Evolutionary conservation across 2,113 vertebrate species (phyloP), one percentile per base, ranked within the genome.

Genomic region (Apteryx mantelli): DNA sequence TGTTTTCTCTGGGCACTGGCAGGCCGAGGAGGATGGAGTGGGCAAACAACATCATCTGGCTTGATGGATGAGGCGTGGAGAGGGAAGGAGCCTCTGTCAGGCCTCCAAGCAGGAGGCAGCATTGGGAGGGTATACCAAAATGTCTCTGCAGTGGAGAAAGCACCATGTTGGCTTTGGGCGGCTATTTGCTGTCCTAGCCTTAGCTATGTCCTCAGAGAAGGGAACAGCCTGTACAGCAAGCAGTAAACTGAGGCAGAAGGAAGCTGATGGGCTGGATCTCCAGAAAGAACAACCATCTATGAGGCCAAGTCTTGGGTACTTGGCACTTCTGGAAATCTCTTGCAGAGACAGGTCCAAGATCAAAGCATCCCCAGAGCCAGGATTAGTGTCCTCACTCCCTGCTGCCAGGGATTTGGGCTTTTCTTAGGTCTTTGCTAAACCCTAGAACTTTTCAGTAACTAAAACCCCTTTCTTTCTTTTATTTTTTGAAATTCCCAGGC

Each of bases 51-150:
- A 92, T 66, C 71, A 63, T 71, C 83, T 32, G 5, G 63, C 20
- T 93, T 98, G 98, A 98, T 97, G 97, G 96, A 98, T 98, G 97
- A 97, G 97, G 96, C 46, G 6, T 94, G 80, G 79, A 96, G 79
- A 95, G 66, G 71, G 77, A 95, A 97, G 95, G 68, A 92, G 38
- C 80, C 38, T 88, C 69, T 96, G 92, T 61, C 89, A 96, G 85
- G 68, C 64, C 87, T 55, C 2, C 53, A 91, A 70, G 92, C 81
- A 38, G 86, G 91, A 96, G 77, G 93, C 55, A 75, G 82, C 61
- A 2, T 2, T 13, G n/a, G 76, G 19, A 88, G 65, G 78, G 48
- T 25, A 52, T 7, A 17, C 20, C 44, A 74, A 69, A 58, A 58
- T 10, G 30, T 58, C 56, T 58, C 56, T 89, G 61, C 13, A 26